Percentiles rank a stretch among this genome's conserved stretches.
Conservation (phyloP, 2,888 invertebrate genomes). For the Pherbina coryleti region DNA sequence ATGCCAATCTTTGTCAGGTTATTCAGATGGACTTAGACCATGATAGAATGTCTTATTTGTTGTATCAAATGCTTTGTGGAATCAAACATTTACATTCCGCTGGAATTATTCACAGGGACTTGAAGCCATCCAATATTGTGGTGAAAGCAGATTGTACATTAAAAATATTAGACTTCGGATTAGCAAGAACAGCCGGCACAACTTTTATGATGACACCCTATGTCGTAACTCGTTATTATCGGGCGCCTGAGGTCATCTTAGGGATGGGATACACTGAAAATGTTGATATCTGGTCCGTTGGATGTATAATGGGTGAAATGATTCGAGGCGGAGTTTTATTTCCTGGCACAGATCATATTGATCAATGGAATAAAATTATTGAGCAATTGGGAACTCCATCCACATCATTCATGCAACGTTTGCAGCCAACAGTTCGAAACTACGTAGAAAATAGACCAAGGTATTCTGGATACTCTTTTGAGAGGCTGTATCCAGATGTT, state of each 20-base stretch:
- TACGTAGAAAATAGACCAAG: constrained; percentile 99
- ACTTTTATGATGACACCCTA: constrained; percentile 99
- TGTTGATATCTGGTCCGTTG: constrained; percentile 99
- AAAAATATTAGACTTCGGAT: constrained; percentile 98
- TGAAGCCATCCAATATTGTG: constrained; percentile 99
- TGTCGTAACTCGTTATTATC: constrained; percentile 98
- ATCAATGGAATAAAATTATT: constrained; percentile 99
- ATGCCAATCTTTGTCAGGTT: constrained; percentile 99
- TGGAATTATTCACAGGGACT: constrained; percentile 98
- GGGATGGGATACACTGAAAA: constrained; percentile 99
- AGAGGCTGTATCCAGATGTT: constrained; percentile 97
- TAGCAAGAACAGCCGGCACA: constrained; percentile 97
- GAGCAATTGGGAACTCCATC: constrained; percentile 97
- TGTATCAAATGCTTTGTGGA: constrained; percentile 99
- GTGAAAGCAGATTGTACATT: constrained; percentile 99
- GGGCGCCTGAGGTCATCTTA: constrained; percentile 97
- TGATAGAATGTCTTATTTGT: constrained; percentile 98
- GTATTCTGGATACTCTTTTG: constrained; percentile 95
- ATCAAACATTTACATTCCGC: constrained; percentile 99
- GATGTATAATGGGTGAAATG: constrained; percentile 99
- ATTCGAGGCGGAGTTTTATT: constrained; percentile 99
- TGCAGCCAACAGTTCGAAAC: constrained; percentile 97
- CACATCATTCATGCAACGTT: constrained; percentile 94
- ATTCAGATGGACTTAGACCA: constrained; percentile 99
- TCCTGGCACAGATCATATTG: constrained; percentile 99